A percentile compares a stretch with the other conserved stretches of the same genome.
phyloP scores from a whole-genome alignment of 2,797 vertebrate genomes.

The Danio aesculapii region DNA sequence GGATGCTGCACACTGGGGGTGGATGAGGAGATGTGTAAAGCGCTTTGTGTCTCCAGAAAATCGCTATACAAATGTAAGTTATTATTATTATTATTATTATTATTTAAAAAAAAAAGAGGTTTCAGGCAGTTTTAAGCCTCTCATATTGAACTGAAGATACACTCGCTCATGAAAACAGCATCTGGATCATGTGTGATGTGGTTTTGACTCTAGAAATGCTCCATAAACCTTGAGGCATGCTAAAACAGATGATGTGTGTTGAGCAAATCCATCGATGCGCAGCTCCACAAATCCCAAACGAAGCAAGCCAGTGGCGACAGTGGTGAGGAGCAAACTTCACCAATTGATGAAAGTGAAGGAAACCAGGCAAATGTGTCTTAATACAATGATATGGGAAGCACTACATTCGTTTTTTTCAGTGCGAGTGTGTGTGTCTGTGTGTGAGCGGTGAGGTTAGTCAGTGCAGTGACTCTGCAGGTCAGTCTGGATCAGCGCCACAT shows the following conservation, averaged over 20 bases:
- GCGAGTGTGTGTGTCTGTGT: background rate
- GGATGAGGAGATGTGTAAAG: no score
- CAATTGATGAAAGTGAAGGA: no score
- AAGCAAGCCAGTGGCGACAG: no score
- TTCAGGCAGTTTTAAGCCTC: background rate
- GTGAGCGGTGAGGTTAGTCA: background rate
- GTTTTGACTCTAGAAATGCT: constrained; percentile 22
- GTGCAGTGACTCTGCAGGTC: background rate
- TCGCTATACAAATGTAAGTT: no score
- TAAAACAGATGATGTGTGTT: background rate
- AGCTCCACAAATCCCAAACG: no score
- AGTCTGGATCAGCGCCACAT: constrained; percentile 9
- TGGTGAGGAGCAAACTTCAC: no score
- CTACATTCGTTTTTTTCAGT: background rate
- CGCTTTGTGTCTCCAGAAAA: no score
- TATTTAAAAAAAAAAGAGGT: no score
- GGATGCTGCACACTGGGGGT: no score
- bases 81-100: no score
- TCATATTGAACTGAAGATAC: constrained; percentile 7
- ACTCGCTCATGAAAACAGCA: background rate
- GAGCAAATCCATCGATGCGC: no score
- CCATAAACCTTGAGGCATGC: background rate
- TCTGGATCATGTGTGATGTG: constrained; percentile 24
- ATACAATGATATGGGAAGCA: constrained; percentile 8
- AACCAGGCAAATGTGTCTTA: no score